These are phyloP conservation scores for Rhinatrema bivittatum DNA, from an alignment of 2,797 vertebrate species.

Conservation along the genomic window DNA sequence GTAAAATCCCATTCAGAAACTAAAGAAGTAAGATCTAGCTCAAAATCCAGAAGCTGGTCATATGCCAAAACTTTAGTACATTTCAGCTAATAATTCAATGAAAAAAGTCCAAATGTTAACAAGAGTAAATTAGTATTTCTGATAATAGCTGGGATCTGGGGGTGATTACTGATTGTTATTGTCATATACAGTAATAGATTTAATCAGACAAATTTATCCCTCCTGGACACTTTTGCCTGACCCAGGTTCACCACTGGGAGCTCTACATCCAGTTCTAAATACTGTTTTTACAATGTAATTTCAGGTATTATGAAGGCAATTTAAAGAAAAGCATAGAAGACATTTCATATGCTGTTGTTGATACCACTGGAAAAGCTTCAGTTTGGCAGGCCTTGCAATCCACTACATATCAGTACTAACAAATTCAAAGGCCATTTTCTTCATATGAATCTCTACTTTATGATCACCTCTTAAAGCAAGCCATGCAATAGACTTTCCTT, in stretches of 20 bases:
- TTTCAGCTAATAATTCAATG: slow-evolving; percentile 26
- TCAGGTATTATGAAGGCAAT: slow-evolving; percentile 25
- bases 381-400: background rate
- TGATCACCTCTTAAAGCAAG: background rate
- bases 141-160: slow-evolving; percentile 28
- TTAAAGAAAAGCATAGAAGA: slow-evolving; percentile 18
- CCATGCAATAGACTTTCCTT: no score
- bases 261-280: slow-evolving; percentile 12
- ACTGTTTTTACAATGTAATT: slow-evolving; percentile 28
- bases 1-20: background rate
- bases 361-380: slow-evolving; percentile 12
- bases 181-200: slow-evolving; percentile 27
- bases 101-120: slow-evolving; percentile 25
- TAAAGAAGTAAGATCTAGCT: no score
- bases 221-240: slow-evolving; percentile 22
- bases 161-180: slow-evolving; percentile 24
- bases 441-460: background rate
- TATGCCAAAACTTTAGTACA: slow-evolving; percentile 15
- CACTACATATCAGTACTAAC: no score
- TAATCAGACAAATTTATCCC: slow-evolving; percentile 35
- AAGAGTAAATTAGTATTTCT: slow-evolving; percentile 36
- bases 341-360: slow-evolving; percentile 16
- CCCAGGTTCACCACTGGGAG: slow-evolving; percentile 29
- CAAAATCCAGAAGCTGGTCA: no score
- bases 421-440: background rate